Base-by-base conservation (phyloP, 2,797 vertebrate species). In the Prunella strophiata region DNA sequence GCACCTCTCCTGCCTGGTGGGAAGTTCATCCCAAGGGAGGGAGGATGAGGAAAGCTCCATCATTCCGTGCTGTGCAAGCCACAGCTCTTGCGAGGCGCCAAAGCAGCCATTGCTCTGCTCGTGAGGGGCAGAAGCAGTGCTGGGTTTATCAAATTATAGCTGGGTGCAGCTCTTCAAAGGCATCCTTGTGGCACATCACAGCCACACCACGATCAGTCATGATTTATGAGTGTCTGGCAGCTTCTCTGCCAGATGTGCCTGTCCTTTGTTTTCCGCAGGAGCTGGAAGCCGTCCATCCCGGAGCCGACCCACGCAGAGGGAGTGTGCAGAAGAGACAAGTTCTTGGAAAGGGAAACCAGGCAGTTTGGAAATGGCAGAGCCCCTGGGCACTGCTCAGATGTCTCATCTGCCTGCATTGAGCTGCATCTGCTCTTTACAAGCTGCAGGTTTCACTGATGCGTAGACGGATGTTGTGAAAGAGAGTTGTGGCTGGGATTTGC, bases 211-310 rank as follows among this genome's bases (percentile, higher is more conserved):
- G 20, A 88, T 78, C 82, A 59, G 73, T 5, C 22, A 9, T 73
- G 91, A 93, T 95, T 90, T 90, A 93, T 74, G 88, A 71, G 61
- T 1, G 15, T 65, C 89, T 93, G 70, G 77, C 57, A 85, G 79
- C 63, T 81, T 30, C 68, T 73, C 66, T 94, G 67, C 94, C 91
- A 96, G 94, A 94, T 95, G 96, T 90, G 93, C 50, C 74, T 87
- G 52, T 47, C 71, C 50, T 95, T 95, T 95, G 88, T 93, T 79
- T 96, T 67, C 74, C 0, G 4, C 66, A 16, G 86, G 91, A 92
- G 85, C 89, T 96, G 96, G 93, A 92, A 96, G 71, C 45, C 16
- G 0, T 96, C 94, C 94, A 89, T 43, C 48, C 59, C 1, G 0
- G 32, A 79, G 63, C 45, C 11, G 0, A 93, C 93, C 80, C 94